Evolutionary conservation across 2,888 invertebrate species (phyloP), one percentile per base, ranked within the genome.

Genomic region (Hermaeophaga mercurialis): DNA sequence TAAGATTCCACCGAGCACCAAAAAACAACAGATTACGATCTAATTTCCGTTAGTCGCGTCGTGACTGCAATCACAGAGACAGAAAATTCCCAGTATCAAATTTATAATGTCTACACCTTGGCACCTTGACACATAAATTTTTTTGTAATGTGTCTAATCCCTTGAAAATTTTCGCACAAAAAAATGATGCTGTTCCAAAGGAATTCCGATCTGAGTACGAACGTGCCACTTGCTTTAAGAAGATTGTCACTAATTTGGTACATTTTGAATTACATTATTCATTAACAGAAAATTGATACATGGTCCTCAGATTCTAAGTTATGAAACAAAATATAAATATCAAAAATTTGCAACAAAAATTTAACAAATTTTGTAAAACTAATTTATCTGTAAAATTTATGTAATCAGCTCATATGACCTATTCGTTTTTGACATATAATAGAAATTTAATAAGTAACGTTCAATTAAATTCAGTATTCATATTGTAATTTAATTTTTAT

Each of bases 101-200:
- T 46, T 46, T 46, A 46, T n/a, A n/a, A n/a, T 46, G 18, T 46
- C 31, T 46, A 31, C 46, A 46, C 46, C 46, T 46, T 46, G n/a
- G 17, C 33, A 15, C 46, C 46, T 46, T 46, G 46, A 46, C 46
- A 46, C 46, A 46, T 46, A 46, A 46, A 46, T 46, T 46, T 46
- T 26, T 46, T 46, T 33, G 34, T 46, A 46, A 46, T 46, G 46
- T 46, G 46, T 46, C 33, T 46, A 46, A 43, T 11, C 26, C 33
- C 2, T 28, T 2, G 33, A 17, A 11, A 46, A 18, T 33, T 46
- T 46, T 31, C 46, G 17, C 11, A 33, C 15, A 33, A 48, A 48
- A 38, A 48, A 48, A 48, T 36, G 48, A 48, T 38, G 48, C 48
- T 38, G 48, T 38, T 48, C 26, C 36, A 7, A 38, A 15, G 48